Evolutionary conservation across 2,113 vertebrate species (phyloP).

Genomic region (Dipodomys ordii): DNA sequence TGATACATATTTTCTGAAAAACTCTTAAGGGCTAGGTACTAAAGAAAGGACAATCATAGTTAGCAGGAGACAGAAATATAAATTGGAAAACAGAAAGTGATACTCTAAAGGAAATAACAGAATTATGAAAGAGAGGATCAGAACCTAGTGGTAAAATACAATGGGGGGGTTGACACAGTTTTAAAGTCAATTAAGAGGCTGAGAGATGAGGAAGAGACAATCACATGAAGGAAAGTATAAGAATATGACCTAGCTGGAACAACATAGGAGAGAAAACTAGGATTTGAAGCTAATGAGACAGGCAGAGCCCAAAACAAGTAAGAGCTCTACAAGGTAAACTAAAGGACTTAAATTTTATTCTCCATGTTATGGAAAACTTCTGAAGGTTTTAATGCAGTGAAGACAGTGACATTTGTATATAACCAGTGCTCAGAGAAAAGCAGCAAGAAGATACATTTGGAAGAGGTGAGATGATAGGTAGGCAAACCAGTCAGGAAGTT

Average conservation of each 20-base stretch:
- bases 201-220: constrained; percentile 25
- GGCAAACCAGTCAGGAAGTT: constrained; percentile 14
- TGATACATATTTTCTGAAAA: constrained; percentile 45
- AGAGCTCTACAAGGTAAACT: constrained; percentile 9
- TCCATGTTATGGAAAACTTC: constrained; percentile 28
- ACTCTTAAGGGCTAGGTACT: not conserved
- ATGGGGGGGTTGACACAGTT: not conserved
- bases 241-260: not conserved
- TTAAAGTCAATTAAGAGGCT: not conserved
- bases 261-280: constrained; percentile 20
- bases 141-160: not conserved
- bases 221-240: not conserved
- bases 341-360: constrained; percentile 37
- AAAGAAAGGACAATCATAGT: constrained; percentile 38
- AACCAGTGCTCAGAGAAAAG: constrained; percentile 17
- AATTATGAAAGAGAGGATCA: not conserved
- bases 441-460: not conserved
- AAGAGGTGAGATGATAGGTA: constrained; percentile 11
- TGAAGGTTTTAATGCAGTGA: constrained; percentile 8
- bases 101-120: not conserved
- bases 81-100: not conserved
- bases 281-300: constrained; percentile 33
- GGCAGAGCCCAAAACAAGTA: constrained; percentile 22
- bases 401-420: not conserved
- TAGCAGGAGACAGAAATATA: not conserved